Conservation (phyloP, 1,140 invertebrate genomes). For the Caenorhabditis remanei region DNA sequence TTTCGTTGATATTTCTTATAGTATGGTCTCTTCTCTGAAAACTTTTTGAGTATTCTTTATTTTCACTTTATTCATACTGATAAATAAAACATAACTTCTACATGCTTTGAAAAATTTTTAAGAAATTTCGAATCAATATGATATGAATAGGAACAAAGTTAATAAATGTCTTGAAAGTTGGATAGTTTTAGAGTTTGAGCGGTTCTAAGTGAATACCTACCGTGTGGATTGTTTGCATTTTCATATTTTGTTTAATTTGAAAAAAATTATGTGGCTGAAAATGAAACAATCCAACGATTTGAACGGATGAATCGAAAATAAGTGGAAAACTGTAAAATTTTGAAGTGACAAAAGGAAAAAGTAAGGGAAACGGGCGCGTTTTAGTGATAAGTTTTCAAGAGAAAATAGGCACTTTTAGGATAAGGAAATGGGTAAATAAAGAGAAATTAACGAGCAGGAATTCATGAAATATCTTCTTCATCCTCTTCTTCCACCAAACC, state of each 20-base stretch:
- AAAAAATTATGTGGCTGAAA: neutral
- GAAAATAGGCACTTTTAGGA: slow-evolving; percentile 18
- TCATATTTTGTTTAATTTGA: neutral
- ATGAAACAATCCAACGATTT: slow-evolving; percentile 45
- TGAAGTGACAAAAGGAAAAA: slow-evolving; percentile 3
- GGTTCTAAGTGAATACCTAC: slow-evolving; percentile 54
- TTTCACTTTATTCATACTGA: too few relatives aligned
- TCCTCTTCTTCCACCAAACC: slow-evolving; percentile 38
- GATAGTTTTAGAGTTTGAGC: neutral
- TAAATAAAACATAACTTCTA: too few relatives aligned
- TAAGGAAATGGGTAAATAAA: neutral
- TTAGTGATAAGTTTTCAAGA: slow-evolving; percentile 46
- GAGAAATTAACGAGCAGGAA: too few relatives aligned
- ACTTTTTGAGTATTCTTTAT: too few relatives aligned
- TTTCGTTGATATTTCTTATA: too few relatives aligned
- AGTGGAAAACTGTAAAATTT: neutral
- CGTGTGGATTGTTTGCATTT: slow-evolving; percentile 48
- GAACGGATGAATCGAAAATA: neutral
- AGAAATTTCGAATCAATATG: too few relatives aligned
- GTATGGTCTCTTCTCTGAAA: too few relatives aligned
- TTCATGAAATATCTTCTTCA: slow-evolving; percentile 7
- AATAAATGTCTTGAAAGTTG: too few relatives aligned
- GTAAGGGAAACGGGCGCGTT: neutral
- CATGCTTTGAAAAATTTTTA: too few relatives aligned
- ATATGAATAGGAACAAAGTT: neutral